phyloP scores from a whole-genome alignment of 2,797 vertebrate species.

The Rhadinocentrus ornatus region DNA sequence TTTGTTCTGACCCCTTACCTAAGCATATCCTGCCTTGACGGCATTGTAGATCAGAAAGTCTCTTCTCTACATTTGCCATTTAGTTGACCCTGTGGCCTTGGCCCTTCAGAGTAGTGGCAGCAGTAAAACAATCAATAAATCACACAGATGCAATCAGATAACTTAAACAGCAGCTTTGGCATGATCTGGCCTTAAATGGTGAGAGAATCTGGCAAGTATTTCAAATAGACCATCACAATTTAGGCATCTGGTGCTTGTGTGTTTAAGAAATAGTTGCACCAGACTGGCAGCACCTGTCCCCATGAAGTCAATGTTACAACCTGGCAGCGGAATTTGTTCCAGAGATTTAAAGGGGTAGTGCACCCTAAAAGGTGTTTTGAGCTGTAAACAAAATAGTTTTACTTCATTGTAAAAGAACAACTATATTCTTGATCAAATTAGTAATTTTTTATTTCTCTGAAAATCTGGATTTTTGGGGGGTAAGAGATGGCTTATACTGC shows the following conservation, averaged over 20 bases:
- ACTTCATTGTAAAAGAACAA: too few relatives aligned
- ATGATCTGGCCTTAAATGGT: slow-evolving; percentile 20
- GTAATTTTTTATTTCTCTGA: too few relatives aligned
- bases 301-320: background rate
- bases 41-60: background rate
- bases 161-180: background rate
- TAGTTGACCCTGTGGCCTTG: background rate
- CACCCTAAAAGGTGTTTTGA: too few relatives aligned
- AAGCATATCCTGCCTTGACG: too few relatives aligned
- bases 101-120: background rate
- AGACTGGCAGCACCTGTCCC: background rate
- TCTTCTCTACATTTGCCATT: slow-evolving; percentile 4
- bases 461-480: too few relatives aligned
- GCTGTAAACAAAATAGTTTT: too few relatives aligned
- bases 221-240: slow-evolving; percentile 3
- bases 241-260: background rate
- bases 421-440: too few relatives aligned
- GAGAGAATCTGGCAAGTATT: background rate
- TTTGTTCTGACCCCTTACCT: too few relatives aligned
- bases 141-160: slow-evolving; percentile 5
- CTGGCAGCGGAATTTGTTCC: too few relatives aligned
- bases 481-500: too few relatives aligned
- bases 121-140: slow-evolving; percentile 36
- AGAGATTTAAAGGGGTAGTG: too few relatives aligned
- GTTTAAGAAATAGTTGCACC: background rate